phyloP scores from a whole-genome alignment of 2,797 vertebrate species.

The Ceryle rudis region DNA sequence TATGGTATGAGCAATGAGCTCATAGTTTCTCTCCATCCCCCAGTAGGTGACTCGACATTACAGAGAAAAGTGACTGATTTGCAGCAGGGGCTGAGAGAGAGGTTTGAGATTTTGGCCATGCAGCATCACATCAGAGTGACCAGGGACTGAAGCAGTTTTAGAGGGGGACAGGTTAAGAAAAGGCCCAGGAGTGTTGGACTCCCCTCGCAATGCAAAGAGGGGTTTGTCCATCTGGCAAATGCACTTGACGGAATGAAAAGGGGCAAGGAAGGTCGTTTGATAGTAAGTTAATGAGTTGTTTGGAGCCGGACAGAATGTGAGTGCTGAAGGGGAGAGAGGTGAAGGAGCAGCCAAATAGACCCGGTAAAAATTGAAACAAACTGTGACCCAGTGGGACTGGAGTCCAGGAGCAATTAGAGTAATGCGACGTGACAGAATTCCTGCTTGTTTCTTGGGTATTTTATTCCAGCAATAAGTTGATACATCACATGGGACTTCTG shows the following conservation, averaged over 20 bases:
- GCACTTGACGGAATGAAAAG: not conserved
- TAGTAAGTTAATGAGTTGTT: conserved; percentile 30
- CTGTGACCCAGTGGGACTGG: not conserved
- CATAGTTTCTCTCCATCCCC: not conserved
- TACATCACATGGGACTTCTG: conserved; percentile 54
- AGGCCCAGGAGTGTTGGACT: not conserved
- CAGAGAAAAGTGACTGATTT: not conserved
- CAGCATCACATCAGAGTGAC: not conserved
- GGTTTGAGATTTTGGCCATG: not conserved
- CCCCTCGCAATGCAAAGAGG: not conserved
- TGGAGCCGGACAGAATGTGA: not conserved
- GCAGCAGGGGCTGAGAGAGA: not conserved
- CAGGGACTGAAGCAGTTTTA: not conserved
- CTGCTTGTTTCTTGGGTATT: conserved; percentile 36
- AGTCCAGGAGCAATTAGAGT: conserved; percentile 54
- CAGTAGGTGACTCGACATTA: not conserved
- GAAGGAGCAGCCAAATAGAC: conserved; percentile 28
- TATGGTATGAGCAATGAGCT: not conserved
- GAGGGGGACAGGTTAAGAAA: not conserved
- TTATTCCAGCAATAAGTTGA: conserved; percentile 53
- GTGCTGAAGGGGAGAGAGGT: conserved; percentile 39
- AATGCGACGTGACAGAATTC: conserved; percentile 56
- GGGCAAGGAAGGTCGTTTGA: not conserved
- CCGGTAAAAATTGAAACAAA: conserved; percentile 56
- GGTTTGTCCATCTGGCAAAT: not conserved